Percentiles rank a stretch among this genome's conserved stretches.
phyloP scores from a whole-genome alignment of 2,797 vertebrate genomes.

The Thaleichthys pacificus region DNA sequence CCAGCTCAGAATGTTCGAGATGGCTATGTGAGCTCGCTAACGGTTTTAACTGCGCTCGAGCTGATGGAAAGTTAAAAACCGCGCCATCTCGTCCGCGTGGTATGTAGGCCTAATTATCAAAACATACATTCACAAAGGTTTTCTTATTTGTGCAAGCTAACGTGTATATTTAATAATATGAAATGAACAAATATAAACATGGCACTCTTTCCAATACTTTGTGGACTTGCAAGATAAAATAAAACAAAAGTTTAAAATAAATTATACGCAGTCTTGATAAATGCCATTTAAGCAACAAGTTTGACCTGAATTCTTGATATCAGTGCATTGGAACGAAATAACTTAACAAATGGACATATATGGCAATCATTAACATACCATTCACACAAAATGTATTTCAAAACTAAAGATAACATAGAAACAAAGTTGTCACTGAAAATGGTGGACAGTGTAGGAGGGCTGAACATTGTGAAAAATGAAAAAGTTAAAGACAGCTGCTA shows the following conservation, averaged over 20 bases:
- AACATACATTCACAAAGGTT: background rate
- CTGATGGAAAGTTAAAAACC: too few species aligned
- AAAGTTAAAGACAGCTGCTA: too few species aligned
- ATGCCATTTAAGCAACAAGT: slow-evolving; percentile 39
- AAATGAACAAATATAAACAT: slow-evolving; percentile 19
- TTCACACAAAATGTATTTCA: background rate
- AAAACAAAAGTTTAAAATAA: slow-evolving; percentile 53
- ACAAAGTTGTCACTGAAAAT: background rate
- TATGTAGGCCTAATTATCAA: background rate
- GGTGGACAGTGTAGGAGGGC: background rate
- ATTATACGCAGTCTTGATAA: slow-evolving; percentile 65
- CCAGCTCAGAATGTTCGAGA: background rate
- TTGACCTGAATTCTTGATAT: slow-evolving; percentile 43
- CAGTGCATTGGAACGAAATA: slow-evolving; percentile 43
- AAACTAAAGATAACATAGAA: background rate
- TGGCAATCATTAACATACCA: background rate
- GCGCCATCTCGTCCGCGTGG: too few species aligned
- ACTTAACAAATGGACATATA: slow-evolving; percentile 32
- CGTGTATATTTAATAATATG: background rate
- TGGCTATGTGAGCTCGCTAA: background rate
- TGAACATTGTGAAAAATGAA: background rate
- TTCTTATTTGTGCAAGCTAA: background rate
- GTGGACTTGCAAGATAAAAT: slow-evolving; percentile 43
- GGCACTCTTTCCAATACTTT: slow-evolving; percentile 51
- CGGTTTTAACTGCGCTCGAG: background rate